Evolutionary conservation across 2,888 invertebrate genomes (phyloP), one percentile per base, ranked within the genome.

Genomic region (Cosmia pyralina): DNA sequence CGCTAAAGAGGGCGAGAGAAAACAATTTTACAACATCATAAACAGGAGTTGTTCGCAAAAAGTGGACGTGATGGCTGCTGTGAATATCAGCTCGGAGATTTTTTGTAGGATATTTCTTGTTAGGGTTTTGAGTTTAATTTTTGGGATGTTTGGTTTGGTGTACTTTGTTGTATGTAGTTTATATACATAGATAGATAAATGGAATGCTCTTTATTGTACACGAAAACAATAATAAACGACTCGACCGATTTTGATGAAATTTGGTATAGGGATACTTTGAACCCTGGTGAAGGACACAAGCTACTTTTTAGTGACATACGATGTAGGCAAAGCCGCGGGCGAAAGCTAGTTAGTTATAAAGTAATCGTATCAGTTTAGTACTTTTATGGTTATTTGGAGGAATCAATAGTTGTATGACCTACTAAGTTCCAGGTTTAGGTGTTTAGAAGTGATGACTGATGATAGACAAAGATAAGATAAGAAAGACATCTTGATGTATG

Each of bases 11-110:
- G 60, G 66, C 66, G 81, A 67, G 80, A 79, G 69, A 59, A 68
- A 81, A 80, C 77, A 80, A 81, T 81, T 81, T 81, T 81, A 81
- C 77, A 77, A 66, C 80, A 69, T 81, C 81, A 77, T 81, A 81
- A 81, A 81, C 80, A 81, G 67, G 77, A 81, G 77, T n/a, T 58
- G 81, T 68, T 77, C 55, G 60, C 72, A 81, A 81, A 81, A 81
- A 69, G 66, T 80, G 75, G 46, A 79, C 67, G 69, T 65, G 53
- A 68, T 67, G 22, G 48, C 52, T 81, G 50, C 57, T 13, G 64
- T 59, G 81, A 44, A 38, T 52, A 81, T 57, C 38, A 53, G 22
- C 52, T 48, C 17, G 41, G 69, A 41, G 13, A 1, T 46, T 69
- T 76, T 76, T 63, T 11, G 0, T 1, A 15, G 69, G 77, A 77